phyloP scores from a whole-genome alignment of 1,140 invertebrate species.

The Euwallacea fornicatus region DNA sequence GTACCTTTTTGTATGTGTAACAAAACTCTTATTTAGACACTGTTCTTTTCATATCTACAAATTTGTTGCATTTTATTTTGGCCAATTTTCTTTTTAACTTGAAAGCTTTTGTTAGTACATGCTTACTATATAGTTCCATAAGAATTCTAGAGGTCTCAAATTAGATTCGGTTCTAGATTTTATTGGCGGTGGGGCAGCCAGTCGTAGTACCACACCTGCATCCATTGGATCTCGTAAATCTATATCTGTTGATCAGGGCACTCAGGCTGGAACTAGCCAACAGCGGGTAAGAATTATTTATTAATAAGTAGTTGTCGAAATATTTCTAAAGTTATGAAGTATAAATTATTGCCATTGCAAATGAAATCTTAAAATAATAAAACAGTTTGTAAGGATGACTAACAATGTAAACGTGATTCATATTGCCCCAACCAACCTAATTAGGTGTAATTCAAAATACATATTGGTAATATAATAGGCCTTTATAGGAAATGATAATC shows the following conservation, averaged over 20 bases:
- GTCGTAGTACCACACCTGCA: slow-evolving; percentile 76
- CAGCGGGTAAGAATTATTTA: slow-evolving; percentile 18
- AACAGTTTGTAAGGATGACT: not conserved
- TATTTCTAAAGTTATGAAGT: not conserved
- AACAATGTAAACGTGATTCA: too few relatives aligned
- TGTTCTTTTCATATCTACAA: not conserved
- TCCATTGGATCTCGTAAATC: slow-evolving; percentile 71
- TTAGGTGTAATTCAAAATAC: too few relatives aligned
- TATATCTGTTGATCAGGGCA: slow-evolving; percentile 80
- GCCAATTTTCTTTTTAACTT: not conserved
- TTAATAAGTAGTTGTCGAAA: not conserved
- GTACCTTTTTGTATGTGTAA: too few relatives aligned
- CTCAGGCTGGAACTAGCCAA: slow-evolving; percentile 58
- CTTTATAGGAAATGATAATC: too few relatives aligned
- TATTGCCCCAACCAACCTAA: too few relatives aligned
- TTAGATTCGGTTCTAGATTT: slow-evolving; percentile 72
- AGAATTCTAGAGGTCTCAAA: slow-evolving; percentile 46
- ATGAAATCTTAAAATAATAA: not conserved
- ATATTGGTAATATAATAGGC: too few relatives aligned
- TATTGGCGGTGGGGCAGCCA: slow-evolving; percentile 68
- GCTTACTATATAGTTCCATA: too few relatives aligned
- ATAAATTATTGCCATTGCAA: not conserved
- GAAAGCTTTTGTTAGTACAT: too few relatives aligned
- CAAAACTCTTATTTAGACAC: too few relatives aligned
- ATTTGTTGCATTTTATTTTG: not conserved